Evolutionary conservation across 1,140 invertebrate species (phyloP), one percentile per base, ranked within the genome.

Genomic region (Hypsibius dujardini): DNA sequence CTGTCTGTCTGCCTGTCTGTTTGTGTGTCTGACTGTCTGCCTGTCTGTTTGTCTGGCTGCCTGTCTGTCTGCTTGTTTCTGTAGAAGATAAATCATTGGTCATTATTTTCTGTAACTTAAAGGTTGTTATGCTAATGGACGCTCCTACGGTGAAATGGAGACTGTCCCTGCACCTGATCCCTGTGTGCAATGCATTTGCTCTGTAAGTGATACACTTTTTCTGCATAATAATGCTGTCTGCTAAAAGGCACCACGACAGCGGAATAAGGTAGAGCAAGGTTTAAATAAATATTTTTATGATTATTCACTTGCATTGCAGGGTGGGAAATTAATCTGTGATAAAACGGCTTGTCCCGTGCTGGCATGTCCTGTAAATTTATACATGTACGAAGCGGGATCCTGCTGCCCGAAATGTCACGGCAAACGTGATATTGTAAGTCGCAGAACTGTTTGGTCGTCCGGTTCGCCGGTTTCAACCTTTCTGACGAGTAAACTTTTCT

Each of bases 351-450:
- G 79, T 71, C 77, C 79, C 2, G 76, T 79, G 28, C 71, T 79
- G 3, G 79, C 78, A 73, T 80, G 79, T 73, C 77, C 76, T 3
- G 70, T 74, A 45, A 70, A 62, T 46, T 73, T 75, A 7, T 70
- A 74, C 14, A 76, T 77, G 7, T 75, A 75, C 47, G 74, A 74
- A 7, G 76, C 76, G 47, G 73, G 76, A 74, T 7, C 73, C 75
- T 79, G 79, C 62, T 80, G 79, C 70, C 76, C 76, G 1, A 73
- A 69, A 42, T 80, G 79, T 73, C 73, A 73, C 75, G 79, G 77
- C 12, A 14, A 3, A 14, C 62, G 62, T 7, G 45, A 67, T 3
- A 67, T 67, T 3, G 62, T 56, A 56, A 56, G 50, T 56, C 50
- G 7, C 7, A 56, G 50, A 56, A 7, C 50, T 56, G 50, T 56